Evolutionary conservation across 35 echinoderm and acorn worm species (phyloP).

Genomic region (Diadema setosum): DNA sequence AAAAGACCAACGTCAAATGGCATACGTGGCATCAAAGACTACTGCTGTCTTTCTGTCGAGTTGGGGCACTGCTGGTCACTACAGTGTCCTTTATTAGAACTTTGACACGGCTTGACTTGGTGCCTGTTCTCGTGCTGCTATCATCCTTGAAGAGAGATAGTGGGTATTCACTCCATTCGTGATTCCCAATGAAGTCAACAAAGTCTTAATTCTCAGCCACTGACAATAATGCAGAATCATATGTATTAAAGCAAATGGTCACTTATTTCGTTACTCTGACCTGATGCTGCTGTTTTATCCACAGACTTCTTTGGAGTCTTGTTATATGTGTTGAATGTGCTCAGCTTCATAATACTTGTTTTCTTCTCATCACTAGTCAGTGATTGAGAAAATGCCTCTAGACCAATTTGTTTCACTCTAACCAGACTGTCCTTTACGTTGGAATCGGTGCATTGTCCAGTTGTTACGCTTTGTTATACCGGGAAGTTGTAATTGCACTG

Average conservation of each 20-base stretch:
- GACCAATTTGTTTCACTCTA: background rate
- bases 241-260: background rate
- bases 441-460: background rate
- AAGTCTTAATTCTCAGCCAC: background rate
- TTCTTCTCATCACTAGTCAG: background rate
- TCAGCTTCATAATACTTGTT: background rate
- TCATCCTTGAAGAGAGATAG: no score
- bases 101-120: background rate
- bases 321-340: slow-evolving; percentile 5
- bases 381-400: background rate
- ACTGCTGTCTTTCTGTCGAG: background rate
- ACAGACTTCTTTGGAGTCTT: background rate
- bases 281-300: background rate
- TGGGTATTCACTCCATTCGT: no score
- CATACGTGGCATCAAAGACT: background rate
- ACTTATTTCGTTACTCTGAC: background rate
- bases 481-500: background rate
- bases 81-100: background rate
- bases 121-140: no score
- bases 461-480: background rate
- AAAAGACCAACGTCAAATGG: background rate
- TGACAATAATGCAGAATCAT: background rate
- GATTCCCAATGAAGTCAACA: background rate
- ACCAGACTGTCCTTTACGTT: background rate
- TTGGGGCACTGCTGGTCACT: background rate